Evolutionary conservation across 2,888 invertebrate genomes (phyloP).

Genomic region (Chrysodeixis includens): DNA sequence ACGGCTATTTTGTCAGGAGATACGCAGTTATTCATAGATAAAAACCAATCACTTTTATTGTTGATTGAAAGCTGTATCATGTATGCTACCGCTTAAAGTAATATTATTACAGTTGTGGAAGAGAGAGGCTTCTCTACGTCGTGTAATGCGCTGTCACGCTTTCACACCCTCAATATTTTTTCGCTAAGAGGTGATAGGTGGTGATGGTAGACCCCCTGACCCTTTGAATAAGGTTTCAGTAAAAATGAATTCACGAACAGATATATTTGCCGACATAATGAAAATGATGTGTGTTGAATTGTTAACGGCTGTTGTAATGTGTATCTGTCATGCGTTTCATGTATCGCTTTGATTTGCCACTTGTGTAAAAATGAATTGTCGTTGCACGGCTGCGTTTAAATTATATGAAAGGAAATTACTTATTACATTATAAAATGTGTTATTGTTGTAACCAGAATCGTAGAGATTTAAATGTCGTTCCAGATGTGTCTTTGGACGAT

Average conservation of each 20-base stretch:
- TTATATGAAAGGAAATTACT: background rate
- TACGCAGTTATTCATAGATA: conserved; percentile 51
- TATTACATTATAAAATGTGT: background rate
- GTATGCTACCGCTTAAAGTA: too few species aligned
- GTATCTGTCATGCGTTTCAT: background rate
- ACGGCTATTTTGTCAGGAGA: conserved; percentile 46
- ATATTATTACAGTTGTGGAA: too few species aligned
- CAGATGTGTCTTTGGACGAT: too few species aligned
- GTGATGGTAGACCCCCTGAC: too few species aligned
- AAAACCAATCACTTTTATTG: conserved; percentile 55
- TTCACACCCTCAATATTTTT: too few species aligned
- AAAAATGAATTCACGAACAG: conserved; percentile 22
- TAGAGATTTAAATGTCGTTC: too few species aligned
- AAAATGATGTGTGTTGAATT: conserved; percentile 32
- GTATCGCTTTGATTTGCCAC: conserved; percentile 1
- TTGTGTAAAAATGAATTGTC: background rate
- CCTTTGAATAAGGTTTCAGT: conserved; percentile 28
- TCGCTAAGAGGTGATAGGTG: too few species aligned
- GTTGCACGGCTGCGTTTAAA: background rate
- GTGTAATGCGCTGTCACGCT: too few species aligned
- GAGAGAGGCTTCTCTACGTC: too few species aligned
- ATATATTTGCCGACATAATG: conserved; percentile 21
- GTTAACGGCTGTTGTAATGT: conserved; percentile 2
- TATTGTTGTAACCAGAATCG: background rate
- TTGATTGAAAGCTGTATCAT: conserved; percentile 33